Evolutionary conservation across 2,888 invertebrate species (phyloP), one percentile per base, ranked within the genome.

Genomic region (Netelia inedita): DNA sequence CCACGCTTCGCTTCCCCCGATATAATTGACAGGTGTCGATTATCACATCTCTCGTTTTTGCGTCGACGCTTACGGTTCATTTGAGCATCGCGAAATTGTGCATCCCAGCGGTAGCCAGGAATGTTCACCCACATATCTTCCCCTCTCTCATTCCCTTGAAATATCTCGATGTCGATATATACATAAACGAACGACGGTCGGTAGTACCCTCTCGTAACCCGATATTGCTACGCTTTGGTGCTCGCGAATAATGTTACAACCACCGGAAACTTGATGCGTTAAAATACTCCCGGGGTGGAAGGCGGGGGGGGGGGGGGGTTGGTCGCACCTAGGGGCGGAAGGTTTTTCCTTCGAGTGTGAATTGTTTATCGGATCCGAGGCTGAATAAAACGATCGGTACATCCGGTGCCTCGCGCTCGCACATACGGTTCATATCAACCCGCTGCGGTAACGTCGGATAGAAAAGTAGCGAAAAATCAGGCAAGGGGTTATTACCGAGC

Each of bases 321-420:
- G 16, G 16, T 11, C 63, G 63, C 19, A 35, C 10, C 8, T 50
- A 43, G 35, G 59, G 57, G 23, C 68, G 46, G 59, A 35, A 1
- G 35, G 35, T 35, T 35, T 14, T 23, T 50, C 21, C 10, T 5
- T n/a, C 9, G 73, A 35, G 50, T 21, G 11, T 16, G 43, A 68
- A 75, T 63, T 71, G 71, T 19, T 53, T 69, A 65, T 71, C 50
- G 71, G 16, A 16, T 3, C 46, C 63, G 81, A 23, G 61, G 46
- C 71, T 79, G 83, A 35, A 57, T 68, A 43, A 35, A 79, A 83
- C 69, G 75, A 72, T 72, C 71, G n/a, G 71, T 75, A 83, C 84
- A 69, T 74, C 76, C 73, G 76, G 81, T 68, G 57, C 73, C 28
- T n/a, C 35, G n/a, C 6, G 35, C 35, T 5, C 35, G 8, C 19